A percentile compares a stretch with the other conserved stretches of the same genome.
These are phyloP conservation scores for Oscheius sp. DNA, from an alignment of 2,888 invertebrate genomes.

Conservation along the genomic window DNA sequence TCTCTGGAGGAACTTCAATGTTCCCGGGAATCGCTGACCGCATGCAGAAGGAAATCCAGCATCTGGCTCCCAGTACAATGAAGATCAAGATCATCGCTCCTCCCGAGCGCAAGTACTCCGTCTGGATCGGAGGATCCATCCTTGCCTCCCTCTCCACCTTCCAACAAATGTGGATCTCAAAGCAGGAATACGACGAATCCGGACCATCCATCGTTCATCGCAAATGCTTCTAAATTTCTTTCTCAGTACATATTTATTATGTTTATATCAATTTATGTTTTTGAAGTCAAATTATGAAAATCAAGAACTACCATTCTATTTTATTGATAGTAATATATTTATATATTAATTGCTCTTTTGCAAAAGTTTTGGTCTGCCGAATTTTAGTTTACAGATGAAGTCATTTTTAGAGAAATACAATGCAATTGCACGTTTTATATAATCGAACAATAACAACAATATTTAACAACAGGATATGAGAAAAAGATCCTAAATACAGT, in stretches of 20 bases:
- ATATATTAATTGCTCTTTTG: not conserved
- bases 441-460: not conserved
- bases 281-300: not conserved
- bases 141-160: conserved; percentile 89
- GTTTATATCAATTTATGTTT: too few relatives aligned
- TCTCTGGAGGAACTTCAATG: conserved; percentile 81
- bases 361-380: too few relatives aligned
- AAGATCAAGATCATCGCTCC: conserved; percentile 76
- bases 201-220: conserved; percentile 66
- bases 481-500: too few relatives aligned
- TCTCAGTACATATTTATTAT: conserved; percentile 2
- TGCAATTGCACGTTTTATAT: too few relatives aligned
- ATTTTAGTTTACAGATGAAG: too few relatives aligned
- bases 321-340: not conserved
- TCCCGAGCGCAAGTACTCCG: conserved; percentile 94
- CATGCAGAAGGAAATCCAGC: conserved; percentile 87
- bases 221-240: conserved; percentile 61
- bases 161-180: conserved; percentile 86
- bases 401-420: too few relatives aligned
- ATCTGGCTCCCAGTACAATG: conserved; percentile 74
- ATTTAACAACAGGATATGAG: not conserved
- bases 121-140: conserved; percentile 98
- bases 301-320: not conserved
- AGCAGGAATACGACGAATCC: conserved; percentile 75
- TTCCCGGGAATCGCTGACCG: conserved; percentile 95